Conservation (phyloP, 2,797 vertebrate species). For the Gymnothorax javanicus region DNA sequence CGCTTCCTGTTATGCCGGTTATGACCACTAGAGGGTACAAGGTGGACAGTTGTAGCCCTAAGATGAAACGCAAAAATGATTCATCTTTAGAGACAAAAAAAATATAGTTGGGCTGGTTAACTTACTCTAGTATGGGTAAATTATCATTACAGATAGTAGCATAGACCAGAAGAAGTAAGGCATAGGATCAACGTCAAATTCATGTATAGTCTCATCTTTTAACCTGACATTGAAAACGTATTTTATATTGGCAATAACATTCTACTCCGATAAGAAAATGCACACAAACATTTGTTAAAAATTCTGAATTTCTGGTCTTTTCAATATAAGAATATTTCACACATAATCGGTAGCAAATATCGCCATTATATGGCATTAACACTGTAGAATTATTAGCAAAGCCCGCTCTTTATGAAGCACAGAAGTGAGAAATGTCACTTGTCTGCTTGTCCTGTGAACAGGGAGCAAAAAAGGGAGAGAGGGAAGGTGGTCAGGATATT, state of each 20-base stretch:
- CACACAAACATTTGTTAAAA: neutral
- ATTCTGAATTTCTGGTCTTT: neutral
- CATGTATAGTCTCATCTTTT: neutral
- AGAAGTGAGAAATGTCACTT: neutral
- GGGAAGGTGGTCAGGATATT: no score
- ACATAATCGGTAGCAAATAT: neutral
- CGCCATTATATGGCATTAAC: neutral
- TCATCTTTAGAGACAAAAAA: neutral
- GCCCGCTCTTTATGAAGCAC: neutral
- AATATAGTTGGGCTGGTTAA: neutral
- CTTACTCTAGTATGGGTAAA: neutral
- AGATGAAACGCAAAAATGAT: neutral
- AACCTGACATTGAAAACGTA: neutral
- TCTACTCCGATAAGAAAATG: neutral
- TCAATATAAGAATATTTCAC: neutral
- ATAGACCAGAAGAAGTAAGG: neutral
- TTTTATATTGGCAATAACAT: neutral
- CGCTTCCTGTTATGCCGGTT: neutral
- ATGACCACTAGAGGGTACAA: slow-evolving; percentile 1
- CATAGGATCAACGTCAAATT: neutral
- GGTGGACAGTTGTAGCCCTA: neutral
- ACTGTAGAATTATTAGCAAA: neutral
- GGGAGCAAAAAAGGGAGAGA: neutral
- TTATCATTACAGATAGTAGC: neutral
- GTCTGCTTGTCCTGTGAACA: neutral